These are phyloP conservation scores for Drosophila koepferae DNA, from an alignment of 2,888 invertebrate species.

Conservation along the genomic window DNA sequence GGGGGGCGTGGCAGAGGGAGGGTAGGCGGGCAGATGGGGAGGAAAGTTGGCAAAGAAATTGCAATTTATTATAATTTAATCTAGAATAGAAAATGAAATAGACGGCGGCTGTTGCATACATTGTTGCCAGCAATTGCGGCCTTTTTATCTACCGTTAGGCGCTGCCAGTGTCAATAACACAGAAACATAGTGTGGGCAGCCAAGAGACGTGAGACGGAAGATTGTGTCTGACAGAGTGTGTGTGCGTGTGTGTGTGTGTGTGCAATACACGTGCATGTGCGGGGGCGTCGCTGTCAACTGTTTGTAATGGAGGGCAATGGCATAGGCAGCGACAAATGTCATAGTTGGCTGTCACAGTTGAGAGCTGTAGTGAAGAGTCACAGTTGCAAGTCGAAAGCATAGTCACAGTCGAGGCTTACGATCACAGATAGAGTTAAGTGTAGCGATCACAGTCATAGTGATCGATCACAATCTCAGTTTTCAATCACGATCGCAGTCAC, in stretches of 20 bases:
- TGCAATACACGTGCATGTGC: constrained; percentile 20
- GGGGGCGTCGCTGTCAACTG: constrained; percentile 59
- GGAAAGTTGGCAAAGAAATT: constrained; percentile 42
- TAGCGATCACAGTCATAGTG: background rate
- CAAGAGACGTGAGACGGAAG: background rate
- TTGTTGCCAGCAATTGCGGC: constrained; percentile 69
- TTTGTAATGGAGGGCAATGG: constrained; percentile 73
- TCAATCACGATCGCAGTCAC: background rate
- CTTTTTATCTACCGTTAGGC: constrained; percentile 78
- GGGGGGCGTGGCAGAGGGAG: constrained; percentile 2
- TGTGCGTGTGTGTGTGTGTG: constrained; percentile 1
- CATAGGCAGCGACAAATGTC: constrained; percentile 35
- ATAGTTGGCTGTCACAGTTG: background rate
- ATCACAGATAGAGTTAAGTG: background rate
- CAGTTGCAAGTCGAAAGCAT: background rate
- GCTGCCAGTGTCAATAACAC: constrained; percentile 75
- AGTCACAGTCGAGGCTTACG: too few relatives aligned
- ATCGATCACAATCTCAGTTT: background rate
- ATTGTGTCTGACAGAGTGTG: background rate
- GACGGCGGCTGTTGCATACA: constrained; percentile 64
- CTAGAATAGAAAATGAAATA: constrained; percentile 79
- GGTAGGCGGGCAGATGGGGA: background rate
- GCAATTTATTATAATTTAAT: constrained; percentile 81
- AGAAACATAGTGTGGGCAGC: constrained; percentile 31
- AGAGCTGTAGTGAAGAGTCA: too few relatives aligned